Base-by-base conservation (phyloP, 1,140 invertebrate genomes). In the Lamellibrachia luymesi region DNA sequence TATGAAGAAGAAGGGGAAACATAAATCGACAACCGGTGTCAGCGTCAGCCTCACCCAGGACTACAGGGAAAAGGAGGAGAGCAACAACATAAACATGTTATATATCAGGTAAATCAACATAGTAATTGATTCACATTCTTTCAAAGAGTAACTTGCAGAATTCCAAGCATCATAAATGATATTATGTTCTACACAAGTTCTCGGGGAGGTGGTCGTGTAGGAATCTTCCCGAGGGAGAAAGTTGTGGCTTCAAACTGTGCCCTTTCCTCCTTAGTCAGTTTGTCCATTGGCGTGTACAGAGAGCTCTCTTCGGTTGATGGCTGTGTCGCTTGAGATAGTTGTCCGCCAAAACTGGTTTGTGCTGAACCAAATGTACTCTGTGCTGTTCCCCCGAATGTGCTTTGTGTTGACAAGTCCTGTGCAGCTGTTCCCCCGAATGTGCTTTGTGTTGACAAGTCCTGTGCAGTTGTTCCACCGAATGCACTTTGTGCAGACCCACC, bases 191-290 rank as follows among this genome's bases (percentile, higher is more conserved):
- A 94, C 13, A 95, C 52, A 27, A 91, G 92, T 94, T 95, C 94
- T 92, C 94, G 94, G 49, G 95, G 95, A 25, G 95, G 95, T 89
- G 95, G 94, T 93, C 91, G 94, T 7, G 94, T 95, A 51, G 95
- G 95, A 90, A 95, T 94, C 92, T 94, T 94, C 51, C 94, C 94
- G 10, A 95, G 91, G 2, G 94, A 94, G 93, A 95, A 95, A 52
- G 93, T 94, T 80, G 93, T 92, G n/a, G 94, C 94, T 93, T 94
- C 92, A 93, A 94, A 95, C 27, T 94, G 94, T 93, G 93, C 94
- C 50, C 93, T 51, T 93, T 95, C 95, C 90, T 94, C 93, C 51
- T 51, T 17, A 13, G 94, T 94, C 25, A 95, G 90, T 91, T 94
- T 93, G n/a, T 94, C 94, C 49, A 95, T 13, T 38, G 94, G 93